Evolutionary conservation across 2,113 vertebrate species (phyloP).

Genomic region (Setophaga kirtlandii): DNA sequence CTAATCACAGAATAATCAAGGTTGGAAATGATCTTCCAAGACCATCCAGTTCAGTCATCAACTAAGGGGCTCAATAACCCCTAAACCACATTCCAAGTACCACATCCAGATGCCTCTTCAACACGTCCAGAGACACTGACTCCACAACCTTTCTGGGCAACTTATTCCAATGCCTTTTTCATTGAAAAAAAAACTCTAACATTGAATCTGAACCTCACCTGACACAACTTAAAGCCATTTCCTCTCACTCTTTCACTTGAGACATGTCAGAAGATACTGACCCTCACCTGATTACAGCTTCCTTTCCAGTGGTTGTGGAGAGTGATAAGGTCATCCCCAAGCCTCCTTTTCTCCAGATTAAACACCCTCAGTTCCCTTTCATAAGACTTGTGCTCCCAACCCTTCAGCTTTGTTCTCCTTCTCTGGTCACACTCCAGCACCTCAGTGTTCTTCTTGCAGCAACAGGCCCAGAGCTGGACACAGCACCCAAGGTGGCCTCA

Average conservation of each 20-base stretch:
- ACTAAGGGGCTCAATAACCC: background rate
- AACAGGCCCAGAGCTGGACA: background rate
- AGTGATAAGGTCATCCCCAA: background rate
- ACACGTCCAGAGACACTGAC: background rate
- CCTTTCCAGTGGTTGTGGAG: background rate
- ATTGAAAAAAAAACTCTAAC: background rate
- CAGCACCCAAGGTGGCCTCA: background rate
- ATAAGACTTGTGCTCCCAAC: background rate
- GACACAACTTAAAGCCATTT: background rate
- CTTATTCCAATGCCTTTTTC: background rate
- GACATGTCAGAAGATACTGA: accelerated
- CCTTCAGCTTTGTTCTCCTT: background rate
- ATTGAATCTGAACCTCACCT: background rate
- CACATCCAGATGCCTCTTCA: background rate
- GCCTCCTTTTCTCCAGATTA: background rate
- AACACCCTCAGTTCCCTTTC: background rate
- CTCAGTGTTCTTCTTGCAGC: background rate
- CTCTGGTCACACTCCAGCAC: background rate
- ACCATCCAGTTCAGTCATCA: background rate
- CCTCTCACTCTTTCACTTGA: background rate
- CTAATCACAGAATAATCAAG: background rate
- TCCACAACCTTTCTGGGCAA: background rate
- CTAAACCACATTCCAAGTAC: background rate
- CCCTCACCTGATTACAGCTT: background rate
- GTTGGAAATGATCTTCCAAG: background rate